phyloP scores from a whole-genome alignment of 2,113 vertebrate genomes.

The Holacanthus passer region DNA sequence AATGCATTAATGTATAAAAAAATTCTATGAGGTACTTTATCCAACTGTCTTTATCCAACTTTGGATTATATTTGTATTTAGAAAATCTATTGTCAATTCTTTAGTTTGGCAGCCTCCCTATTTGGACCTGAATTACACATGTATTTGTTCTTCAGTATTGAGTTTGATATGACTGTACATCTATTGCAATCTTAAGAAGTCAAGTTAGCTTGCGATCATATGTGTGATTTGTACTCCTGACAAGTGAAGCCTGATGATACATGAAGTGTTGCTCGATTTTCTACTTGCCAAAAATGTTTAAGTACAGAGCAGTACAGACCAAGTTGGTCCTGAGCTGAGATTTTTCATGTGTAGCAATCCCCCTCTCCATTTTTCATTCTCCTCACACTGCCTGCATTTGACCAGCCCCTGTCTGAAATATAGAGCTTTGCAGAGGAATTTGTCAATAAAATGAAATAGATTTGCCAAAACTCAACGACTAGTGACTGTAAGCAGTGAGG shows the following conservation, averaged over 20 bases:
- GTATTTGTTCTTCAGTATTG: not conserved
- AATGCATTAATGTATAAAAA: too few species aligned
- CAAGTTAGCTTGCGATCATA: not conserved
- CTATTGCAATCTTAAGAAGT: not conserved
- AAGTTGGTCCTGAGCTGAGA: not conserved
- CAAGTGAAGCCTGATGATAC: not conserved
- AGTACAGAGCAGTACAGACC: too few species aligned
- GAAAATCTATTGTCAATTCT: too few species aligned
- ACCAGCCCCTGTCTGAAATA: not conserved
- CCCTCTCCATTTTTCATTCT: not conserved
- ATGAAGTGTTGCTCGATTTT: too few species aligned
- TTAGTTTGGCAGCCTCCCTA: not conserved
- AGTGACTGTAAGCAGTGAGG: not conserved
- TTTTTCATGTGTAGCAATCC: not conserved
- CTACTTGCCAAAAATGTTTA: constrained; percentile 1
- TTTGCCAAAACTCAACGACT: not conserved
- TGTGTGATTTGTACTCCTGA: not conserved
- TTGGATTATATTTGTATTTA: not conserved
- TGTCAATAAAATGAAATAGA: not conserved
- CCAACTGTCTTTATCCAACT: too few species aligned
- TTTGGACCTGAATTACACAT: too few species aligned
- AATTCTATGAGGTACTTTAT: too few species aligned
- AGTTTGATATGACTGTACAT: not conserved
- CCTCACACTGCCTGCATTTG: not conserved
- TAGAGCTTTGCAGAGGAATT: not conserved